phyloP scores from a whole-genome alignment of 2,113 vertebrate species.

The Gallinago jamesoni region DNA sequence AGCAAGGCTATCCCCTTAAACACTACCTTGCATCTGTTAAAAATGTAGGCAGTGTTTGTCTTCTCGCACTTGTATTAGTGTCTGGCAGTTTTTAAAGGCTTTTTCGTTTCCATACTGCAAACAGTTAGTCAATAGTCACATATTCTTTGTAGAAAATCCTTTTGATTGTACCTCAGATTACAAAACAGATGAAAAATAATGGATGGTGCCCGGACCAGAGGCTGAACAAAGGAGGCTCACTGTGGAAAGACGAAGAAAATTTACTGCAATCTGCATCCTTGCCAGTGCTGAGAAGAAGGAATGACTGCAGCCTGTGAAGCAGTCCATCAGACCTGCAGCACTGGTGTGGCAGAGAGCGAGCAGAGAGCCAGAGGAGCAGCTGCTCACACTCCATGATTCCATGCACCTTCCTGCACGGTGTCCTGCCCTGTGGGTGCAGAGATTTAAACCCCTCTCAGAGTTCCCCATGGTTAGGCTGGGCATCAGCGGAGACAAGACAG shows the following conservation, averaged over 20 bases:
- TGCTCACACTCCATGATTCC: background rate
- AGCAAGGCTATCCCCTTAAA: background rate
- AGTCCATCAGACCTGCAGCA: background rate
- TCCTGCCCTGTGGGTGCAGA: background rate
- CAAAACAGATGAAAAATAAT: rapidly evolving
- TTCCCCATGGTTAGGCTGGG: background rate
- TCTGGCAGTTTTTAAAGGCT: background rate
- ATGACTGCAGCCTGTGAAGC: background rate
- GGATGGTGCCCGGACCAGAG: background rate
- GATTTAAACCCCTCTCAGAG: background rate
- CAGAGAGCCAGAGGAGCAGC: background rate
- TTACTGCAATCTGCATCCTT: background rate
- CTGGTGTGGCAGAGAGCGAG: background rate
- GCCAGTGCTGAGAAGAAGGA: background rate
- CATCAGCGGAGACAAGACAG: background rate
- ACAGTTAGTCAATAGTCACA: background rate
- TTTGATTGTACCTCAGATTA: background rate
- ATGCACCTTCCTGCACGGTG: rapidly evolving
- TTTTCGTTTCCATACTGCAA: background rate
- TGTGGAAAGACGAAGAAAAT: background rate
- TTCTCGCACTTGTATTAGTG: rapidly evolving
- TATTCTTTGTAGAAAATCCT: background rate
- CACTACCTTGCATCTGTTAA: background rate
- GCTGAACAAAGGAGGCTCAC: background rate
- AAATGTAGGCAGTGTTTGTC: background rate